Conservation (phyloP, 2,797 vertebrate species). For the Labeo calbasu region DNA sequence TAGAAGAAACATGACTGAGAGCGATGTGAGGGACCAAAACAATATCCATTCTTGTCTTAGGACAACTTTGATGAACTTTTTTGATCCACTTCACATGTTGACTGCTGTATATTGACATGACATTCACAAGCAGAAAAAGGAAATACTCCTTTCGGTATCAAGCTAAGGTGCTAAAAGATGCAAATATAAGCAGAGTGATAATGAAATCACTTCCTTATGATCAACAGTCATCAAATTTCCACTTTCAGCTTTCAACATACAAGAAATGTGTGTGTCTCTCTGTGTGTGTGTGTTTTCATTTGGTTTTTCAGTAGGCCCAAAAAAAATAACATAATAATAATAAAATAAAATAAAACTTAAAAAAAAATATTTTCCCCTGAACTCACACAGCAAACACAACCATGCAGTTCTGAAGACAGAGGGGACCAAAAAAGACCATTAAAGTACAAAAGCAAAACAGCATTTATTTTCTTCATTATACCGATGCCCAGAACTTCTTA, state of each 20-base stretch:
- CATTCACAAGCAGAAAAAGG: neutral
- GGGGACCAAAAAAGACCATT: neutral
- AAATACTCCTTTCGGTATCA: neutral
- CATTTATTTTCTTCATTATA: conserved; percentile 36
- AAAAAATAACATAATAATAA: too few species aligned
- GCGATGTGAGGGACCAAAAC: too few species aligned
- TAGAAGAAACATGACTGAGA: too few species aligned
- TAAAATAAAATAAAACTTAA: too few species aligned
- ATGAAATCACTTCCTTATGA: neutral
- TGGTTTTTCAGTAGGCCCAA: too few species aligned
- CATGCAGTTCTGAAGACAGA: neutral
- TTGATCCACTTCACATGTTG: too few species aligned
- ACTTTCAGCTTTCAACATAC: neutral
- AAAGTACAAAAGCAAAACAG: neutral
- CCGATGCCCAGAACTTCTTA: conserved; percentile 20
- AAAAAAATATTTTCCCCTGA: neutral
- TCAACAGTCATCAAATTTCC: neutral
- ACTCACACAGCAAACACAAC: neutral
- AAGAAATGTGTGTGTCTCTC: neutral
- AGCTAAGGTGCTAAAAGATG: neutral
- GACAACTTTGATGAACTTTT: too few species aligned
- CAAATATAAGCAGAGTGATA: neutral
- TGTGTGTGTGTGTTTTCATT: too few species aligned
- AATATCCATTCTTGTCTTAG: too few species aligned
- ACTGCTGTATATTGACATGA: too few species aligned